Evolutionary conservation across 2,113 vertebrate species (phyloP), one percentile per base, ranked within the genome.

Genomic region (Colossoma macropomum): DNA sequence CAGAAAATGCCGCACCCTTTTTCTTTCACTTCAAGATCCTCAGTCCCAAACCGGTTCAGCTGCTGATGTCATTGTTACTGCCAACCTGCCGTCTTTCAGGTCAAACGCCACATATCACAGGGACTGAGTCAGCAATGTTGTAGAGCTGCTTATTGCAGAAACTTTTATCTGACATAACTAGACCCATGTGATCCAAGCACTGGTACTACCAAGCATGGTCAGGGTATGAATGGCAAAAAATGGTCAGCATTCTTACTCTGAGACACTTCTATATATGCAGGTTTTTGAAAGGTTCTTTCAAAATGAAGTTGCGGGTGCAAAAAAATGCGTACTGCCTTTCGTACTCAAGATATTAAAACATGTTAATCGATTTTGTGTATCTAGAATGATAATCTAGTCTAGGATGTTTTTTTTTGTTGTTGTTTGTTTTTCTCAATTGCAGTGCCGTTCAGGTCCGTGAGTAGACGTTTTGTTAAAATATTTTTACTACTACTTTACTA

Each of bases 31-130:
- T 59, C 5, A 41, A 77, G 28, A n/a, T 52, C 23, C 50, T 62
- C 27, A 56, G 27, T 74, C 59, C 21, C 62, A 87, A 86, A 86
- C 85, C 74, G 66, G 85, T 86, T 86, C 13, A 12, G 1, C 63
- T 17, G 72, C 73, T 41, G 5, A 52, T 48, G 74, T 12, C 32
- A 23, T 59, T n/a, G 27, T 19, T 15, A 13, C 60, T 54, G 19
- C 13, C 19, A 17, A 15, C 38, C 41, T 65, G 21, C 41, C 28
- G 16, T 62, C 16, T 12, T 59, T 34, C 38, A 60, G 60, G 28
- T 60, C 59, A 6, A 60, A 75, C 62, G 25, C 28, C 78, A 79
- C n/a, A 52, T 23, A 21, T 78, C 60, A 73, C 27, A 21, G 3
- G 32, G 6, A 63, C 52, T 30, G 34, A 70, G 78, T 59, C 52